Evolutionary conservation across 2,888 invertebrate genomes (phyloP).

Genomic region (Ectemnius cavifrons): DNA sequence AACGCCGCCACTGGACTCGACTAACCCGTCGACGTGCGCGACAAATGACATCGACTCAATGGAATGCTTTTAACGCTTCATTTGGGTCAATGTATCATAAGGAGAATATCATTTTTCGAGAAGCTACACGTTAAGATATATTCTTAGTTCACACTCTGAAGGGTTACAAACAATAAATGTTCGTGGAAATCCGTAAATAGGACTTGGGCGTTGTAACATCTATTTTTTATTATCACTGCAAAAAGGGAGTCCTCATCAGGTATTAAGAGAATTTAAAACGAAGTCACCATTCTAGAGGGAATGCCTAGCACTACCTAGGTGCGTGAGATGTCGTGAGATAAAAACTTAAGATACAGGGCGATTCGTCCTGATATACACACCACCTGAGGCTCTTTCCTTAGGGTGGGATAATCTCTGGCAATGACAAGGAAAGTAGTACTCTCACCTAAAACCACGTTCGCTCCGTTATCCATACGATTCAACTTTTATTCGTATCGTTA

Average conservation of each 20-base stretch:
- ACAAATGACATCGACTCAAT: background rate
- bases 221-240: slow-evolving; percentile 64
- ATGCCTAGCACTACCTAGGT: slow-evolving; percentile 39
- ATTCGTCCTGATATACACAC: slow-evolving; percentile 40
- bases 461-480: slow-evolving; percentile 33
- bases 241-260: slow-evolving; percentile 67
- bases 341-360: slow-evolving; percentile 40
- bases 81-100: too few relatives aligned
- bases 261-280: slow-evolving; percentile 66
- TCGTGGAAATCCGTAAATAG: too few relatives aligned
- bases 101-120: too few relatives aligned
- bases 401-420: slow-evolving; percentile 28
- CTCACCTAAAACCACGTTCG: slow-evolving; percentile 29
- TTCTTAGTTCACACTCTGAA: too few relatives aligned
- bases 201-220: background rate
- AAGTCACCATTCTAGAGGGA: slow-evolving; percentile 67
- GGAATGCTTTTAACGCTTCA: background rate
- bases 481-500: background rate
- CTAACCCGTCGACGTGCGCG: background rate
- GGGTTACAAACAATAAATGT: too few relatives aligned
- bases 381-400: slow-evolving; percentile 29
- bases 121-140: too few relatives aligned
- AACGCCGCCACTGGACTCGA: background rate
- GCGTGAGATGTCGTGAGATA: slow-evolving; percentile 52
- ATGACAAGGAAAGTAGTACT: slow-evolving; percentile 13